Conservation (phyloP, 1,140 invertebrate genomes). For the Plectrocnemia conspersa region DNA sequence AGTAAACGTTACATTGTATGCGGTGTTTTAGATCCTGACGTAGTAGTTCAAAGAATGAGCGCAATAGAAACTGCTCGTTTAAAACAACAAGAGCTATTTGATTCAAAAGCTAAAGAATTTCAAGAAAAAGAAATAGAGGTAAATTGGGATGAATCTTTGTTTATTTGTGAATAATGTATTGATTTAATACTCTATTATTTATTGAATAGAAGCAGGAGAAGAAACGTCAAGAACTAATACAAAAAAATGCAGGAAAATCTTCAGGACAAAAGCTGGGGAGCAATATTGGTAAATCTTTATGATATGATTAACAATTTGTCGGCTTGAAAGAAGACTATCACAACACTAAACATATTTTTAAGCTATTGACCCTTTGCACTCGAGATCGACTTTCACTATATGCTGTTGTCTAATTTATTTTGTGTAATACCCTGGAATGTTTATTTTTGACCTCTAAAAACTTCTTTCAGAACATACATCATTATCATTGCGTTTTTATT, state of each 20-base stretch:
- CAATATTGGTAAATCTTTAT: slow-evolving; percentile 13
- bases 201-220: slow-evolving; percentile 2
- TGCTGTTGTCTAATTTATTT: too few relatives aligned
- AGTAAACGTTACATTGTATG: background rate
- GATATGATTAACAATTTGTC: too few relatives aligned
- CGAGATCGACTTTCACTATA: too few relatives aligned
- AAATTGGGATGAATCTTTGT: background rate
- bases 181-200: slow-evolving; percentile 2
- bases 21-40: slow-evolving; percentile 14
- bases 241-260: slow-evolving; percentile 6
- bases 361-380: too few relatives aligned
- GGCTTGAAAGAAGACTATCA: too few relatives aligned
- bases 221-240: slow-evolving; percentile 10
- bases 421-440: too few relatives aligned
- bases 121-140: slow-evolving; percentile 20
- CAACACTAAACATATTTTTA: too few relatives aligned
- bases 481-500: too few relatives aligned
- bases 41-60: slow-evolving; percentile 12
- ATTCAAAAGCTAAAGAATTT: slow-evolving; percentile 3
- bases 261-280: slow-evolving; percentile 15
- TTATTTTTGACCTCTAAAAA: too few relatives aligned
- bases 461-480: too few relatives aligned
- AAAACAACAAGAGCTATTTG: slow-evolving; percentile 18
- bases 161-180: background rate
- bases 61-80: slow-evolving; percentile 12